Conservation (phyloP, 2,113 vertebrate species). For the Sebastes fasciatus region DNA sequence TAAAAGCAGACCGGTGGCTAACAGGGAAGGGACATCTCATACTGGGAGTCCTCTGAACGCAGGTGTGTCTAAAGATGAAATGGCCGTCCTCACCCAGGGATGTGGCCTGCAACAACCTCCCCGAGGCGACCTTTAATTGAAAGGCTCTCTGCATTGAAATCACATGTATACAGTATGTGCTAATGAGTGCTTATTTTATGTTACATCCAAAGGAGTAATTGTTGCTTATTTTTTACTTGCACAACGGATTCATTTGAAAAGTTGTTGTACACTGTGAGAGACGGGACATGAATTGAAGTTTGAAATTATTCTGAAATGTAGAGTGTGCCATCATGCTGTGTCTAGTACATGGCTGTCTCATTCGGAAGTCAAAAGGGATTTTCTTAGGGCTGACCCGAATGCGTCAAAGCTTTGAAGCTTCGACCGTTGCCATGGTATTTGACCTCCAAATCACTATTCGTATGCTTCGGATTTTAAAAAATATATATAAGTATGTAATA, state of each 20-base stretch:
- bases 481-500: too few species aligned
- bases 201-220: slow-evolving; percentile 42
- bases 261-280: slow-evolving; percentile 37
- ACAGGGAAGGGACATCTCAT: slow-evolving; percentile 81
- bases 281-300: slow-evolving; percentile 5
- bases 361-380: slow-evolving; percentile 21
- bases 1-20: slow-evolving; percentile 78
- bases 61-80: slow-evolving; percentile 56
- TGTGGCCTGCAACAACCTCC: slow-evolving; percentile 60
- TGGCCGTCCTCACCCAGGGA: slow-evolving; percentile 54
- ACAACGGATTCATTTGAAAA: slow-evolving; percentile 39
- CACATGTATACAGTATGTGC: slow-evolving; percentile 16
- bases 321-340: slow-evolving; percentile 15
- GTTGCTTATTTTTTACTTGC: slow-evolving; percentile 28
- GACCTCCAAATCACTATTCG: too few species aligned
- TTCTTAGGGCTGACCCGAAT: too few species aligned
- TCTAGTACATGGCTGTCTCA: slow-evolving; percentile 17
- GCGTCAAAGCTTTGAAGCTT: too few species aligned
- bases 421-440: too few species aligned
- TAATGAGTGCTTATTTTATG: slow-evolving; percentile 51
- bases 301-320: not conserved
- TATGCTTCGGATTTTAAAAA: too few species aligned
- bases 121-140: slow-evolving; percentile 55
- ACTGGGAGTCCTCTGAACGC: slow-evolving; percentile 51
- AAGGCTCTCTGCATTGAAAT: slow-evolving; percentile 8